Base-by-base conservation (phyloP, 2,888 invertebrate species). In the Bombyx huttoni region DNA sequence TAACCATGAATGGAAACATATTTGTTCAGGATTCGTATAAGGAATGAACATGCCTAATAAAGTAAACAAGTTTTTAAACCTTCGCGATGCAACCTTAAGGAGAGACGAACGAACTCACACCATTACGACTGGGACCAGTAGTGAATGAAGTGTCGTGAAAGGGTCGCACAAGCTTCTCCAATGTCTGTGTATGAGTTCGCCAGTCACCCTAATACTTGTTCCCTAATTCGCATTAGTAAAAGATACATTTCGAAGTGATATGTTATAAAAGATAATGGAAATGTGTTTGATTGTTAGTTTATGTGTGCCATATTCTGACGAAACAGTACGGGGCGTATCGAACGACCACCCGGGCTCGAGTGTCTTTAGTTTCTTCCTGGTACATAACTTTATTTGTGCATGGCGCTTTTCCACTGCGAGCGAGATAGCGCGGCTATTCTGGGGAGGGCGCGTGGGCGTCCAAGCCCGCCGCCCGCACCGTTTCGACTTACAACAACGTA, bases 371-470 rank as follows among this genome's bases (percentile, higher is more conserved):
- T 81, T 81, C 81, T 70, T 73, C 73, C 73, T 71, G 70, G 66
- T 72, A 72, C 67, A 70, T 76, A 76, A 73, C 78, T 80, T 80
- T 85, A 84, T 84, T 81, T 82, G 84, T 81, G 84, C 85, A 83
- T 79, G 80, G 80, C 81, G 81, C 79, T 79, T 82, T 79, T 77
- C 81, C 69, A 58, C 75, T 67, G 73, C 76, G 81, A 74, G 81
- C 78, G 75, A 73, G 78, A 75, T 74, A 73, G 75, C 70, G 78
- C 70, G 76, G 78, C 85, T 85, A 85, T 84, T 84, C 83, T 81
- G 72, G 80, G 80, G 70, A 65, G 71, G 65, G 70, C 65, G 78
- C 79, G 81, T 78, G 70, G 75, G 80, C 75, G 71, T 54, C 62
- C 59, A 59, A 52, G 51, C 55, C 54, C 52, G 56, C 65, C 61